Evolutionary conservation across 2,797 vertebrate genomes (phyloP).

Genomic region (Sphaeramia orbicularis): DNA sequence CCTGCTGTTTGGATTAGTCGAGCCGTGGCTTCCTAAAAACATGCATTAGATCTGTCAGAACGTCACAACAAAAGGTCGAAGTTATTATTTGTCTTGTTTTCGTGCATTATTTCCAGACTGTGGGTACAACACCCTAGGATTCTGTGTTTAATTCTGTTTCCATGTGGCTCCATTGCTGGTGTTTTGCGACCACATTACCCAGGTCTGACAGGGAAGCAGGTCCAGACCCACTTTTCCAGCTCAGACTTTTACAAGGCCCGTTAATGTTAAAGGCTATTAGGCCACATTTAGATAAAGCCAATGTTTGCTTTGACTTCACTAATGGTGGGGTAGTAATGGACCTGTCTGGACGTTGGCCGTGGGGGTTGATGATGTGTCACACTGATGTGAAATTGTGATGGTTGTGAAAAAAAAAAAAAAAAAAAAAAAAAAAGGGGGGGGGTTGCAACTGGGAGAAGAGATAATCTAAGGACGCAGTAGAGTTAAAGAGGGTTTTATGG

Average conservation of each 20-base stretch:
- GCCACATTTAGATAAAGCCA: constrained; percentile 76
- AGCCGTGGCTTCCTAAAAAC: constrained; percentile 3
- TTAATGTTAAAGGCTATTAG: constrained; percentile 73
- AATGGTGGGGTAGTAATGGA: constrained; percentile 66
- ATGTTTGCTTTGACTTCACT: constrained; percentile 76
- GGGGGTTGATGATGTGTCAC: constrained; percentile 50
- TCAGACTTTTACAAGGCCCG: constrained; percentile 63
- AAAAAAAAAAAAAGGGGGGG: no score
- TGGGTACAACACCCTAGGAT: no score
- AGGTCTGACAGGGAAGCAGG: neutral
- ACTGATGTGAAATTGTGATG: constrained; percentile 35
- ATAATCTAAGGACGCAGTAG: constrained; percentile 46
- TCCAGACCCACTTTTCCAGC: constrained; percentile 1
- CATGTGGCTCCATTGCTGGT: neutral
- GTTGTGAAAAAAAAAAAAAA: no score
- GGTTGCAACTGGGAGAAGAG: constrained; percentile 19
- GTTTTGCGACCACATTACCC: no score
- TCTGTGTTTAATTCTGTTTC: no score
- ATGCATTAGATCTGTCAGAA: no score
- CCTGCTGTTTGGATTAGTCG: constrained; percentile 26
- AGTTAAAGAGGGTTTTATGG: constrained; percentile 16
- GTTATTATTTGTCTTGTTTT: no score
- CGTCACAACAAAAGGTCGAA: no score
- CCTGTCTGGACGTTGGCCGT: constrained; percentile 62
- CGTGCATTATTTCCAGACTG: no score